phyloP scores from a whole-genome alignment of 1,140 invertebrate species.

The Bombus soroeensis region DNA sequence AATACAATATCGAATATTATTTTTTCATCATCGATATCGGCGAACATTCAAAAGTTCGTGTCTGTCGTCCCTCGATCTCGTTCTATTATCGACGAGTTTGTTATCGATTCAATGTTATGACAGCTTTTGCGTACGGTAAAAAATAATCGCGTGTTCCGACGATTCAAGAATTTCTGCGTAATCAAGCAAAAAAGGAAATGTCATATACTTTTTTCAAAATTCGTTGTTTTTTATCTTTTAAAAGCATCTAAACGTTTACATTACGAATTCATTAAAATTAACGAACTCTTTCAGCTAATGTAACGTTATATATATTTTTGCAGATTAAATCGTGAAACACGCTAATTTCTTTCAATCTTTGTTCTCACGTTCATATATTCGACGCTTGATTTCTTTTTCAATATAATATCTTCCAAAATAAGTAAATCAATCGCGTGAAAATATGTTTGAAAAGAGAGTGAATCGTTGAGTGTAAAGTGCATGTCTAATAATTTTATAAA shows the following conservation, averaged over 20 bases:
- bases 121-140: not conserved
- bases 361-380: no score
- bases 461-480: no score
- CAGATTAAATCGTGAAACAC: no score
- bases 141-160: not conserved
- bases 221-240: no score
- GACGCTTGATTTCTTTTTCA: no score
- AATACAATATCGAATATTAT: not conserved
- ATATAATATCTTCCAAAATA: no score
- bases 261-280: no score
- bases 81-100: not conserved
- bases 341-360: no score
- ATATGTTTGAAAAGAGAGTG: no score
- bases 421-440: not conserved
- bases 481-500: not conserved
- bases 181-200: not conserved
- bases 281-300: no score
- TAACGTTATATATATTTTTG: no score
- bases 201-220: not conserved
- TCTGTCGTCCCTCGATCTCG: not conserved
- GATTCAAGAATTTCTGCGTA: not conserved
- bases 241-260: no score
- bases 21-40: not conserved
- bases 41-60: not conserved
- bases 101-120: conserved; percentile 13